A percentile compares a stretch with the other conserved stretches of the same genome.
Conservation (phyloP, 2,888 invertebrate genomes). For the Pseudoips prasinana region DNA sequence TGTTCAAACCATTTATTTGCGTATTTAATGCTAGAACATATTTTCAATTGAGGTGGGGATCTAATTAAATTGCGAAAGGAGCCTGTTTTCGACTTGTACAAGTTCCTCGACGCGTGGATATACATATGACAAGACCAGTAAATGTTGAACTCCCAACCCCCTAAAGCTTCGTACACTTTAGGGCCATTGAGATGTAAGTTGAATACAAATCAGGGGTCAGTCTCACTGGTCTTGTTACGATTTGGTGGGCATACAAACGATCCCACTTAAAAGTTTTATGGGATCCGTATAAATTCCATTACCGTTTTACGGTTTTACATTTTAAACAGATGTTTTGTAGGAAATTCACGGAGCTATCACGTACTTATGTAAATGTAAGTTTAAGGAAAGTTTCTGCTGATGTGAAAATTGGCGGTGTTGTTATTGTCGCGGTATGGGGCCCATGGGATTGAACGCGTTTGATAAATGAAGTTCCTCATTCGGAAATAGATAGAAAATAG, state of each 20-base stretch:
- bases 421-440: no score
- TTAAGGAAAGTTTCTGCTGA: slow-evolving; percentile 3
- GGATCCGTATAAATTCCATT: slow-evolving; percentile 73
- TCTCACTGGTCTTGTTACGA: slow-evolving; percentile 40
- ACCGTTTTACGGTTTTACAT: slow-evolving; percentile 69
- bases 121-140: slow-evolving; percentile 50
- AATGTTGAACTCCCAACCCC: slow-evolving; percentile 33
- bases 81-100: slow-evolving; percentile 62
- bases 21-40: slow-evolving; percentile 61
- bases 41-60: slow-evolving; percentile 63
- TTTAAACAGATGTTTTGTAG: slow-evolving; percentile 62
- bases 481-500: no score
- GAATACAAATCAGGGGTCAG: slow-evolving; percentile 33
- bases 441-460: no score
- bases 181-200: slow-evolving; percentile 14
- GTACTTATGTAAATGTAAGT: slow-evolving; percentile 11
- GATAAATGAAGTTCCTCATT: no score
- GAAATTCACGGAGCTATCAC: slow-evolving; percentile 22
- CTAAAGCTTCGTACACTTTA: not conserved
- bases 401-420: no score
- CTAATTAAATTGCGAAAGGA: slow-evolving; percentile 69
- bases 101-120: slow-evolving; percentile 49
- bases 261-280: slow-evolving; percentile 74
- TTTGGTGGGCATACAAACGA: slow-evolving; percentile 69
- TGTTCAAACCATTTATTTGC: slow-evolving; percentile 55